Evolutionary conservation across 2,888 invertebrate species (phyloP).

Genomic region (Synergus itoensis): DNA sequence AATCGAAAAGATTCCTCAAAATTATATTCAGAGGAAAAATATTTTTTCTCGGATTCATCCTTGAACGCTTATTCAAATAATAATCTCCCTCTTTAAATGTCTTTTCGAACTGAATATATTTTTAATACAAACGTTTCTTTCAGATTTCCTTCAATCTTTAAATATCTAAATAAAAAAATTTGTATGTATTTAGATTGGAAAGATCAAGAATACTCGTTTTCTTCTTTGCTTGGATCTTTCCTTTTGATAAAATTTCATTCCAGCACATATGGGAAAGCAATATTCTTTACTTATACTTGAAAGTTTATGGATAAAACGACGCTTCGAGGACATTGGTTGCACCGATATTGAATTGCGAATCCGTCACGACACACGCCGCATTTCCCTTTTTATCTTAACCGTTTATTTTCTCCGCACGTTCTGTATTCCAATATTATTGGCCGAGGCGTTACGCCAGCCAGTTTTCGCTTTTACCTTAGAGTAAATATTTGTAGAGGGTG

Average conservation of each 20-base stretch:
- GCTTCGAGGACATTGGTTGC: conserved; percentile 53
- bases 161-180: background rate
- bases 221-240: background rate
- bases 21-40: background rate
- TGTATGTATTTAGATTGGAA: background rate
- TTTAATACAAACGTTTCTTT: background rate
- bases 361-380: conserved; percentile 53
- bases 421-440: conserved; percentile 62
- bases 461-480: conserved; percentile 59
- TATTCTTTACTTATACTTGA: conserved; percentile 53
- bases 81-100: background rate
- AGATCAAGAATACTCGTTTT: background rate
- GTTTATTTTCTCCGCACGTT: conserved; percentile 62
- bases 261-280: conserved; percentile 44
- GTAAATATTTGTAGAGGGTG: conserved; percentile 63
- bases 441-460: conserved; percentile 54
- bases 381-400: conserved; percentile 53
- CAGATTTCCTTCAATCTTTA: background rate
- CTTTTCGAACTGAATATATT: background rate
- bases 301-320: conserved; percentile 49
- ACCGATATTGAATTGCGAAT: conserved; percentile 49
- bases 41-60: background rate
- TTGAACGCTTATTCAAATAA: background rate
- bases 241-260: conserved; percentile 12
- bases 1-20: background rate